Percentiles rank a stretch among this genome's conserved stretches.
These are phyloP conservation scores for Pelmatolapia mariae DNA, from an alignment of 2,113 vertebrate genomes.

Conservation along the genomic window DNA sequence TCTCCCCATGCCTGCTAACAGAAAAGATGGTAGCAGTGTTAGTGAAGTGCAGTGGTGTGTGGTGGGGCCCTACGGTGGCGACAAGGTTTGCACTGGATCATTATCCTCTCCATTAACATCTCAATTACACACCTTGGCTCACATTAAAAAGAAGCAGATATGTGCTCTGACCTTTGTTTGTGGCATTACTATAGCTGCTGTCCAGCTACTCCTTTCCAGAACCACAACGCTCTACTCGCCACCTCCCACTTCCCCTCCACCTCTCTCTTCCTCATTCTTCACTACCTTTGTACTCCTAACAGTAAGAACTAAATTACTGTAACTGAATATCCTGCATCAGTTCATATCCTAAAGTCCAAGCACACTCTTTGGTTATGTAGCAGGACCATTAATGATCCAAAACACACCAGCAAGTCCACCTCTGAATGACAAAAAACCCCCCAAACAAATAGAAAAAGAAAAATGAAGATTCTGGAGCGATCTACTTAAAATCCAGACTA, in stretches of 20 bases:
- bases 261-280: neutral
- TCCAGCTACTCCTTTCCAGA: slow-evolving; percentile 9
- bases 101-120: slow-evolving; percentile 62
- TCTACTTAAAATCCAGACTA: neutral
- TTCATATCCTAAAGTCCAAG: neutral
- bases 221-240: neutral
- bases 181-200: slow-evolving; percentile 18
- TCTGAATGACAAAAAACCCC: neutral
- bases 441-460: neutral
- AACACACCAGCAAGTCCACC: neutral
- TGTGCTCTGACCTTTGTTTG: slow-evolving; percentile 58
- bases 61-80: neutral
- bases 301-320: neutral
- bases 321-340: neutral
- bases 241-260: neutral
- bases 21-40: neutral
- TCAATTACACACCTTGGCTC: slow-evolving; percentile 60
- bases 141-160: slow-evolving; percentile 42
- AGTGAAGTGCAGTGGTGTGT: neutral
- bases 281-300: neutral
- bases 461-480: neutral
- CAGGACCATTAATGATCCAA: neutral
- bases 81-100: slow-evolving; percentile 12
- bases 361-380: neutral
- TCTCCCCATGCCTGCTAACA: slow-evolving; percentile 16